Base-by-base conservation (phyloP, 1,140 invertebrate species). In the Polyergus mexicanus region DNA sequence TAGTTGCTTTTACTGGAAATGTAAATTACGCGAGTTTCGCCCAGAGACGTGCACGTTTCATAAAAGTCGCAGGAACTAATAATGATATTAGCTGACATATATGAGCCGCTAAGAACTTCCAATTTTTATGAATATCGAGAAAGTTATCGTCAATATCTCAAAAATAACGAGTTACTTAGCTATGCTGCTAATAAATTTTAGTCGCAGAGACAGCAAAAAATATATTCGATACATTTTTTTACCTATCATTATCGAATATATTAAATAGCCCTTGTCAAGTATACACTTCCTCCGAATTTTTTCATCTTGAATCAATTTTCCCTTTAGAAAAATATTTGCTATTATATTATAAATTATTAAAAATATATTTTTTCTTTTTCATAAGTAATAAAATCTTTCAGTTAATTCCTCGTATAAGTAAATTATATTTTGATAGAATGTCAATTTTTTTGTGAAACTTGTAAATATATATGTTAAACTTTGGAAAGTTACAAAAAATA, bases 41-140 rank as follows among this genome's bases (percentile, higher is more conserved):
- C 22, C 16, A 13, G 35, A n/a, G 32, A 38, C 65, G 22, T 28
- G 22, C 22, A 69, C 22, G 32, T 63, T 68, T 54, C 32, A 35
- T 41, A 80, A 69, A 16, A 51, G 32, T n/a, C 60, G 19, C 75
- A 44, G 32, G 13, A 66, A 44, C 38, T 63, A 68, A 25, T 68
- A 80, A 69, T 69, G 22, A 80, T 66, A 16, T 68, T 80, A 51
- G 1, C 19, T 41, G 32, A 69, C n/a, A 38, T 32, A 19, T 77
- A 65, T 22, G n/a, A 69, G 22, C 32, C 3, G 11, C n/a, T 5
- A 19, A 22, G 5, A 77, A 51, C 51, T 66, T 78, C 28, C 41
- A 32, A 68, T 68, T 68, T 35, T 38, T 32, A 7, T 44, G 19
- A 65, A 35, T 25, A 56, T 41, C 13, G 75, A 78, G 75, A 78